Percentiles rank a stretch among this genome's conserved stretches.
Conservation (phyloP, 2,797 vertebrate genomes). For the Carduelis carduelis region DNA sequence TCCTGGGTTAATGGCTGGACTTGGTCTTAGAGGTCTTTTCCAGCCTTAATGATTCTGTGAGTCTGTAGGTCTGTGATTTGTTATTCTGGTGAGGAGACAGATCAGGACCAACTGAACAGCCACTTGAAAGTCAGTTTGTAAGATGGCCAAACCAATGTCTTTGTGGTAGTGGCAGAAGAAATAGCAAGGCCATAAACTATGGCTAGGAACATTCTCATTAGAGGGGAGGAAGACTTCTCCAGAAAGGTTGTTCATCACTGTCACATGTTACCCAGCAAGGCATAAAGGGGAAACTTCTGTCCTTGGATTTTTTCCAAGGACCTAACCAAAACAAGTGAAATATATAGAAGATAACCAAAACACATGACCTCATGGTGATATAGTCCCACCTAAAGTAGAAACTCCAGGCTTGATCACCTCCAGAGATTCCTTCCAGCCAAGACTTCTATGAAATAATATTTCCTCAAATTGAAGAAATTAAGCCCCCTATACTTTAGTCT, state of each 20-base stretch:
- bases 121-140: not conserved
- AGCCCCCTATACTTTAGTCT: not conserved
- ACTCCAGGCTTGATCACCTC: not conserved
- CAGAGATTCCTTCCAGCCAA: not conserved
- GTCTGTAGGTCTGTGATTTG: not conserved
- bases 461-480: not conserved
- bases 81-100: not conserved
- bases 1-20: not conserved
- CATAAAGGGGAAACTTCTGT: not conserved
- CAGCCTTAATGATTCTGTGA: not conserved
- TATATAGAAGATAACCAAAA: not conserved
- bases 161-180: not conserved
- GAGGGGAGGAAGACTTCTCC: not conserved
- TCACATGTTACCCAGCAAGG: not conserved
- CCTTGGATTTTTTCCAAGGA: not conserved
- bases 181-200: not conserved
- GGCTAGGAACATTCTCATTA: not conserved
- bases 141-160: not conserved
- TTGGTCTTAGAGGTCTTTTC: not conserved
- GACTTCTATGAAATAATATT: not conserved
- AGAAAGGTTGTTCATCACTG: not conserved
- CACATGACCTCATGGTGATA: not conserved
- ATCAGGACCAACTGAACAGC: not conserved
- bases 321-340: not conserved
- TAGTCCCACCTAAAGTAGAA: not conserved